Base-by-base conservation (phyloP, 2,797 vertebrate species). In the Chelonia mydas region DNA sequence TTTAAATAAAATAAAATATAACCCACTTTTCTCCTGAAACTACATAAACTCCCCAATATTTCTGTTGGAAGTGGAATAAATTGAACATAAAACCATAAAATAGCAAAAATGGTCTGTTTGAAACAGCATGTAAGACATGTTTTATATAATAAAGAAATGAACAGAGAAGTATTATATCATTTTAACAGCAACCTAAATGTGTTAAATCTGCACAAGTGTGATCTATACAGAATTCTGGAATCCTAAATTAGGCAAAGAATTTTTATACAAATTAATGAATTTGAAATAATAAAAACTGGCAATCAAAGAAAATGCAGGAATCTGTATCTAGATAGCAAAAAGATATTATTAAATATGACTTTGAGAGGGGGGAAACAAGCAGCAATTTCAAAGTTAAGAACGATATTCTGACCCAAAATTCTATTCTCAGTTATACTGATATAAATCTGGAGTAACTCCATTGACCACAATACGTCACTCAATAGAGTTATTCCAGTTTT, bases 1-100 rank as follows among this genome's bases (percentile, higher is more conserved):
- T 53, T 50, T 53, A 77, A 81, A 45, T 47, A 51, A 84, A 82
- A 7, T 88, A 96, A 88, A 97, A 95, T 72, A 72, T 37, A 23
- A 37, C 65, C 84, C 19, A 89, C 91, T 95, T 93, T 83, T 94
- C 89, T 92, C 53, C 72, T 87, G 65, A 81, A 95, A 86, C 31
- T 88, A 84, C 10, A 45, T 41, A 80, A 84, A 90, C 84, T 15
- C 59, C 89, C 91, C 86, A 91, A 94, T 25, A 25, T 8, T 93
- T 7, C 0, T 94, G 47, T n/a, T 81, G 83, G 93, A 96, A 93
- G 76, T 49, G 89, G 87, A 81, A 94, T 82, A 93, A 93, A 13
- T 11, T 86, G 55, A 47, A 89, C 49, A n/a, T 53, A 86, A 90
- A 93, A 78, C 47, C 78, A 91, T 5, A 92, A 83, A 72, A 90